Conservation (phyloP, 1,140 invertebrate species). For the Cataglyphis hispanica region DNA sequence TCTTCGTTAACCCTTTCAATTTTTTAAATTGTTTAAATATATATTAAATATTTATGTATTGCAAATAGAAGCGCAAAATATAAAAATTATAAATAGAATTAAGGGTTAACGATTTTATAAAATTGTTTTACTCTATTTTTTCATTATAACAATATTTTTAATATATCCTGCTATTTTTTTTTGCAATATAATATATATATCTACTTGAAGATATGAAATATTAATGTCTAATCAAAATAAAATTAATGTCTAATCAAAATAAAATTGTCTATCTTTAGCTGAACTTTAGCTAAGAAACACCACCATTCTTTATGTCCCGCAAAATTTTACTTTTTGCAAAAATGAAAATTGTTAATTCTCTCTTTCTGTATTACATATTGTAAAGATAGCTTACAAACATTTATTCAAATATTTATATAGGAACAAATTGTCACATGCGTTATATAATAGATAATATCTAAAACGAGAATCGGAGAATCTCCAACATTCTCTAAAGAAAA, state of each 20-base stretch:
- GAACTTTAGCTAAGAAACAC: slow-evolving; percentile 23
- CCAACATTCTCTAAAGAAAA: slow-evolving; percentile 10
- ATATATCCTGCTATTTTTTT: neutral
- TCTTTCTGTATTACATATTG: neutral
- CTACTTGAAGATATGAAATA: neutral
- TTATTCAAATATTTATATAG: slow-evolving; percentile 61
- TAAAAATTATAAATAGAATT: slow-evolving; percentile 41
- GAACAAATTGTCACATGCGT: slow-evolving; percentile 74
- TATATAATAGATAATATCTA: slow-evolving; percentile 61
- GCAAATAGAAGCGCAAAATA: neutral
- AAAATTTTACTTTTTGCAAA: slow-evolving; percentile 32
- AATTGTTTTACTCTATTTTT: slow-evolving; percentile 20
- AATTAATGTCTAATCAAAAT: no score
- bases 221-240: no score
- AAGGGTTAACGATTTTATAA: slow-evolving; percentile 51
- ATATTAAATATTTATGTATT: neutral
- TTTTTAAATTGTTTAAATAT: neutral
- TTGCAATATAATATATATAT: neutral
- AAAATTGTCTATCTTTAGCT: neutral
- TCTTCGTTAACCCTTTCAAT: neutral
- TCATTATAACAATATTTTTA: slow-evolving; percentile 25
- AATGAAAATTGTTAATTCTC: slow-evolving; percentile 11
- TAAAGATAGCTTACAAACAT: slow-evolving; percentile 22
- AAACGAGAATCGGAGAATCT: slow-evolving; percentile 54
- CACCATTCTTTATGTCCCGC: neutral